Base-by-base conservation (phyloP, 2,113 vertebrate species). In the Proterorhinus semilunaris region DNA sequence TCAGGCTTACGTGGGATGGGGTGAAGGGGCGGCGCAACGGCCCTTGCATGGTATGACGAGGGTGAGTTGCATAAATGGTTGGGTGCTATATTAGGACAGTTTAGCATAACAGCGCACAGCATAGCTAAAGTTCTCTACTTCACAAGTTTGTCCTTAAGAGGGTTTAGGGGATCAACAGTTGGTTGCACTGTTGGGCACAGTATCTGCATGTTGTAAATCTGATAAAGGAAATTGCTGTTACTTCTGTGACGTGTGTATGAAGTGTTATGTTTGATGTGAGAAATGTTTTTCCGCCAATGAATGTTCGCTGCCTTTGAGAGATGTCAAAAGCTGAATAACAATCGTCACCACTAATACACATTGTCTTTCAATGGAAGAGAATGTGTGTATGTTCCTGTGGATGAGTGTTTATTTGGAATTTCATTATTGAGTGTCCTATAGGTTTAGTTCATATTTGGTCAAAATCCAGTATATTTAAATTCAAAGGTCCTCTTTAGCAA, bases 311-410 rank as follows among this genome's bases (percentile, higher is more conserved):
- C 71, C 68, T 81, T 66, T 74, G 78, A 57, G 75, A 66, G 76
- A 84, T 48, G 73, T 87, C 62, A 74, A 73, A 43, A 75, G 74
- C 72, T 85, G 75, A 86, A 89, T 86, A 86, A 82, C 66, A 70
- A 77, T 68, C 65, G 77, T 59, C 66, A 75, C 68, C 74, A 89
- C 90, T 90, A 92, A 91, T 85, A 81, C 82, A 86, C 76, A 68
- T 59, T 65, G 61, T 74, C 79, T 78, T 71, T 52, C 70, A 58
- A 61, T 57, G 74, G 62, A 80, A 78, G 75, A 69, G 66, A 65
- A 10, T 53, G 51, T 63, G 62, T 75, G 77, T 63, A 65, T 69
- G 53, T 63, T 7, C 57, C 17, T 61, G 42, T 61, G 58, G 36
- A 61, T 58, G 12, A 58, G 36, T 47, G 10, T 66, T 62, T 59